Conservation (phyloP, 2,888 invertebrate genomes). For the Elysia crispata region DNA sequence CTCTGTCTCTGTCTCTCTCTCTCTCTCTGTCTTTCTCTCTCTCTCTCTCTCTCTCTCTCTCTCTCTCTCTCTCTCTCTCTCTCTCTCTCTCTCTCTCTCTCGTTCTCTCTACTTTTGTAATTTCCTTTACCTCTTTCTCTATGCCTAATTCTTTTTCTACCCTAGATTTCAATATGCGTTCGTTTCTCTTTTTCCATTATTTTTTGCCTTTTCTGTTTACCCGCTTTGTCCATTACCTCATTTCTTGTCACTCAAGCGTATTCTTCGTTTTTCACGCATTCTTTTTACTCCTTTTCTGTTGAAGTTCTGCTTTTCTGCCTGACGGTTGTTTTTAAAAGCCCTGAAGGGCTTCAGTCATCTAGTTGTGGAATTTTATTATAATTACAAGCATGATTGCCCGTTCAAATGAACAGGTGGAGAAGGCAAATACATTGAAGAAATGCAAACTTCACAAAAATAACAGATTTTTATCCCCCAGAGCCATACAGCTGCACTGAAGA, state of each 20-base stretch:
- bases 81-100: background rate
- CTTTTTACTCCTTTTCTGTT: no score
- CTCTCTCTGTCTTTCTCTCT: conserved; percentile 11
- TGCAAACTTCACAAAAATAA: no score
- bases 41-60: background rate
- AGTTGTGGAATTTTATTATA: no score
- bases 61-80: background rate
- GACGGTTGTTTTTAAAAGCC: no score
- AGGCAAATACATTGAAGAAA: no score
- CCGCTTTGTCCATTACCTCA: background rate
- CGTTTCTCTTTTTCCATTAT: background rate
- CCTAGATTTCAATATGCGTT: background rate
- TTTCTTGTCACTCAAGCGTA: conserved; percentile 3
- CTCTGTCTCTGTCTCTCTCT: conserved; percentile 21
- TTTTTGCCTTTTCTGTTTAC: background rate
- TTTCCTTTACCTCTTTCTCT: background rate
- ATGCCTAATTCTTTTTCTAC: background rate
- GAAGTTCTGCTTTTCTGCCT: no score
- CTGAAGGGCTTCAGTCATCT: no score
- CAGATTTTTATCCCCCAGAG: no score
- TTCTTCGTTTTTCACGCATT: background rate
- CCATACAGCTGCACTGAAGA: no score
- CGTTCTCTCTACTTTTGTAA: background rate
- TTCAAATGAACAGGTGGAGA: no score
- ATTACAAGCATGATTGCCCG: no score